Evolutionary conservation across 2,797 vertebrate species (phyloP), one percentile per base, ranked within the genome.

Genomic region (Gephyroberyx darwinii): DNA sequence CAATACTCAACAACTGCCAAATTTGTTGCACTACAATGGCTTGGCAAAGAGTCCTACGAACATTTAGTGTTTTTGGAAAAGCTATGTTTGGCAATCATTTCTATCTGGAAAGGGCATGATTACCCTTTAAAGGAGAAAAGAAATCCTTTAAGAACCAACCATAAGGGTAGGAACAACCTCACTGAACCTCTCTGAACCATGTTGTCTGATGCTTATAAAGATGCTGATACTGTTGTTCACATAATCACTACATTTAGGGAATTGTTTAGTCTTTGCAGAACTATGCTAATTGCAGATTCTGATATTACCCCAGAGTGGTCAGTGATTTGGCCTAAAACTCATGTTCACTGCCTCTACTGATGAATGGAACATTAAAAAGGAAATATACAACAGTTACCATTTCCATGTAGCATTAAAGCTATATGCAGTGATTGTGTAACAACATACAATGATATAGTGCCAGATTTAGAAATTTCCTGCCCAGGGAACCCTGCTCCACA

Each of bases 381-480:
- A 85, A 86, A 83, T 71, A 78, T 75, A 87, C 66, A 90, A 74
- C 53, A 37, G 65, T 71, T 88, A 75, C 71, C 77, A 72, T 86
- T 80, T 80, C 62, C 48, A 55, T 84, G 70, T 50, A 80, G 56
- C 53, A 71, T 68, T 71, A 73, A 69, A 79, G 65, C 69, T 75
- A 69, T 58, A 76, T 33, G 69, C 50, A 6, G 72, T 75, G 74
- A 79, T 86, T 86, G 84, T 75, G 77, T 80, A 89, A 90, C 69
- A 81, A 82, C 78, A 83, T 71, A 53, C 75, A 80, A 90, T 75
- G 84, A 89, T 80, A 85, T 77, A 80, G 73, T 81, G 84, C 84
- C 83, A 90, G 71, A 84, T 84, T 85, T 68, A 80, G 76, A 81
- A 69, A 84, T 83, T 90, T 91, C 82, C 85, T 90, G 77, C 87